These are phyloP conservation scores for Cybosia mesomella DNA, from an alignment of 2,888 invertebrate species.

Conservation along the genomic window DNA sequence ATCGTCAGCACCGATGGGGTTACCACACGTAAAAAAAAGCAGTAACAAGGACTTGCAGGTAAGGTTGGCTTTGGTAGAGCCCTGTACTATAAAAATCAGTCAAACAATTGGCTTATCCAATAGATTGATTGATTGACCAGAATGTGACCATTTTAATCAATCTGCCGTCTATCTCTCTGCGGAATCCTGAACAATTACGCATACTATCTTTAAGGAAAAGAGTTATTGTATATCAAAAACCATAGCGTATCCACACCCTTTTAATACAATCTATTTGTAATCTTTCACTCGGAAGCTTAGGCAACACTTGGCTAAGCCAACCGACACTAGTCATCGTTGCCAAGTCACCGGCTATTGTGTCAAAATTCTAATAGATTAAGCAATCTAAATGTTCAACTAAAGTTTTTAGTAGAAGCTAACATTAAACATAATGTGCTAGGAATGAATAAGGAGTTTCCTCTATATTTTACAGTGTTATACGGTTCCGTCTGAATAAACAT, in stretches of 20 bases:
- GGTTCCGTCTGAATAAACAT: too few species aligned
- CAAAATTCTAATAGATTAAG: conserved; percentile 14
- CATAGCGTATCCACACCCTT: neutral
- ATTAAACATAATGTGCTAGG: neutral
- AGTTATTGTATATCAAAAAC: neutral
- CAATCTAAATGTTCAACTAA: conserved; percentile 2
- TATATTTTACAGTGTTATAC: too few species aligned
- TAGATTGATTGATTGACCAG: too few species aligned
- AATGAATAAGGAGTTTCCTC: neutral
- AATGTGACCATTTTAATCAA: too few species aligned
- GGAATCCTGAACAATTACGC: neutral
- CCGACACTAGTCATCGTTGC: conserved; percentile 9
- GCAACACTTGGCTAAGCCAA: conserved; percentile 20
- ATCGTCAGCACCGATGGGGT: too few species aligned
- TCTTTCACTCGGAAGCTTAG: neutral
- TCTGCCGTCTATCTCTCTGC: too few species aligned
- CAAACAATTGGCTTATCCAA: too few species aligned
- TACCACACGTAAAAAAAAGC: too few species aligned
- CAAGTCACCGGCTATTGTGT: conserved; percentile 12
- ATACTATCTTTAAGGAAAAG: neutral
- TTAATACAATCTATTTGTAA: conserved; percentile 15
- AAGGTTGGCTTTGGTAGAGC: too few species aligned
- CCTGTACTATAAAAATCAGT: too few species aligned
- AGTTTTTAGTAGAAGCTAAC: neutral
- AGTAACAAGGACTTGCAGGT: too few species aligned